A percentile compares a stretch with the other conserved stretches of the same genome.
phyloP scores from a whole-genome alignment of 2,888 invertebrate species.

The Choreutis nemorana region DNA sequence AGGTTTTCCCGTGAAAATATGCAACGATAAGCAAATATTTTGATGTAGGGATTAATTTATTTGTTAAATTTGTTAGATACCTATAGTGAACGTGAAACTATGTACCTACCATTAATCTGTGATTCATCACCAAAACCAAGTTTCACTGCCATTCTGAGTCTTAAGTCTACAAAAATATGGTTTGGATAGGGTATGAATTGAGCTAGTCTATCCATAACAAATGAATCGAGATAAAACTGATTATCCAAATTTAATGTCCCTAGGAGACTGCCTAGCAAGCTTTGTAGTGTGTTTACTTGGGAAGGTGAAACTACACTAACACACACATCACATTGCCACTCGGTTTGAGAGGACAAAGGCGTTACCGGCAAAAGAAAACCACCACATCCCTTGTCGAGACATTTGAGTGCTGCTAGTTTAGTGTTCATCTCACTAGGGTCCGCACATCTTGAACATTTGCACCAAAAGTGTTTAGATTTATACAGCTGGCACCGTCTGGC shows the following conservation, averaged over 20 bases:
- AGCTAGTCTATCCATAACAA: slow-evolving; percentile 33
- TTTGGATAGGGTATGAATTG: slow-evolving; percentile 38
- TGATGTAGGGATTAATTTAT: no score
- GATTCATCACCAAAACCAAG: slow-evolving; percentile 30
- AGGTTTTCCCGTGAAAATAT: no score
- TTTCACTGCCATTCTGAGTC: slow-evolving; percentile 33
- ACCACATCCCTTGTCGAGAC: slow-evolving; percentile 52
- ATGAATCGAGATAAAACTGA: slow-evolving; percentile 46
- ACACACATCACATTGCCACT: slow-evolving; percentile 69
- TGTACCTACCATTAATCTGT: slow-evolving; percentile 32
- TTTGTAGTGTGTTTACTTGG: slow-evolving; percentile 51
- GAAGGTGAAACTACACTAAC: slow-evolving; percentile 27
- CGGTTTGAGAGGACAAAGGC: slow-evolving; percentile 43
- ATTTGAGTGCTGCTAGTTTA: slow-evolving; percentile 58
- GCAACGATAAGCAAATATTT: no score
- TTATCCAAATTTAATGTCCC: slow-evolving; percentile 48
- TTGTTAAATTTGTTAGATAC: no score
- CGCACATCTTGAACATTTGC: slow-evolving; percentile 68
- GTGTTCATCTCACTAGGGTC: slow-evolving; percentile 71
- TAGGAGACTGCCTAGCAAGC: slow-evolving; percentile 62
- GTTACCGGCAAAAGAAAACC: slow-evolving; percentile 62
- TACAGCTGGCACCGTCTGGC: slow-evolving; percentile 67
- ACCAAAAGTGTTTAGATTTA: slow-evolving; percentile 72
- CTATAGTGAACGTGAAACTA: background rate
- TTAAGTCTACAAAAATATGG: slow-evolving; percentile 45